Evolutionary conservation across 2,797 vertebrate species (phyloP).

Genomic region (Glossophaga mutica): DNA sequence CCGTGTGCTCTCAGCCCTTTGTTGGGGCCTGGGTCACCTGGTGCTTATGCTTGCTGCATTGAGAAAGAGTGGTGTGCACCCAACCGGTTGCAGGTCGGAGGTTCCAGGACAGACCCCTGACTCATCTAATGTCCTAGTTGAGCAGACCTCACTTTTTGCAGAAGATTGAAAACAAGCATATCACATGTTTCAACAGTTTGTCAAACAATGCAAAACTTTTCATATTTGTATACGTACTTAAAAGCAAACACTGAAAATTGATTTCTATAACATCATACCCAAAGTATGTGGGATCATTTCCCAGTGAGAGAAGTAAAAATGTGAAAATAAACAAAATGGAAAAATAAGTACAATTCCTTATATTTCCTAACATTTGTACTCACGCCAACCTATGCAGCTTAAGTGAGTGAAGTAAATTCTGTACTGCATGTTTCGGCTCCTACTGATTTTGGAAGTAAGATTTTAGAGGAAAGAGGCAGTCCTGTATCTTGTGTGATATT

Average conservation of each 20-base stretch:
- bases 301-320: neutral
- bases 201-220: neutral
- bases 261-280: neutral
- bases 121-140: neutral
- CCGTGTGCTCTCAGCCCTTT: neutral
- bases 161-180: neutral
- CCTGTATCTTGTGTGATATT: neutral
- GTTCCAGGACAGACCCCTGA: neutral
- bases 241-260: neutral
- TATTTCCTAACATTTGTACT: neutral
- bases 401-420: neutral
- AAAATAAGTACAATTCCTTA: conserved; percentile 17
- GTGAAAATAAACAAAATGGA: conserved; percentile 1
- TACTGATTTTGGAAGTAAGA: neutral
- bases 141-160: neutral
- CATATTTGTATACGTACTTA: neutral
- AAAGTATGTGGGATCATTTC: neutral
- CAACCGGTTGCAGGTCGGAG: neutral
- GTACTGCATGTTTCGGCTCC: neutral
- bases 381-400: neutral
- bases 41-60: neutral
- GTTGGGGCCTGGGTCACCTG: neutral
- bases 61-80: neutral
- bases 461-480: neutral
- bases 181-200: neutral